phyloP scores from a whole-genome alignment of 1,140 invertebrate genomes.

The Coelopa frigida region DNA sequence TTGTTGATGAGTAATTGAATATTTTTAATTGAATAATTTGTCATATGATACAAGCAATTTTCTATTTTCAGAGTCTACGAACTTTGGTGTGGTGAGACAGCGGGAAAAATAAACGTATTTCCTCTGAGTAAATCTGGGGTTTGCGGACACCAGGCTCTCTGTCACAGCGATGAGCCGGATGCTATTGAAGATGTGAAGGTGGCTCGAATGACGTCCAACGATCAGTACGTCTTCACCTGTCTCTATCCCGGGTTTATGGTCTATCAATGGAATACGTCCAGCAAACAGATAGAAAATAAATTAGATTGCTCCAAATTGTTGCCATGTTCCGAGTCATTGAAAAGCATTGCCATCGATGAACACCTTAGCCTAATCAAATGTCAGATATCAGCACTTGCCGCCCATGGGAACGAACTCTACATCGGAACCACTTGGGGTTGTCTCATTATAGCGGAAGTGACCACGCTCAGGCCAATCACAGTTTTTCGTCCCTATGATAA shows the following conservation, averaged over 20 bases:
- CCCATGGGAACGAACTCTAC: conserved; percentile 64
- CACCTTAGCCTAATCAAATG: conserved; percentile 71
- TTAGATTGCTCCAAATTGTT: conserved; percentile 87
- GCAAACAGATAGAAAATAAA: conserved; percentile 63
- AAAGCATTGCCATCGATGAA: conserved; percentile 86
- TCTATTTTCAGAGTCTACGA: conserved; percentile 49
- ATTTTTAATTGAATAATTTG: not conserved
- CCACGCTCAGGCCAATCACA: conserved; percentile 73
- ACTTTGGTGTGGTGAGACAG: conserved; percentile 70
- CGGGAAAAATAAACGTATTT: conserved; percentile 67
- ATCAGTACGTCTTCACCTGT: conserved; percentile 67
- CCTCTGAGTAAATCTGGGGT: conserved; percentile 52
- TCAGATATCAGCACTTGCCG: conserved; percentile 74
- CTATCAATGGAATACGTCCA: conserved; percentile 71
- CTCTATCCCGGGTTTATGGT: conserved; percentile 72
- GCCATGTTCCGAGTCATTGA: conserved; percentile 84
- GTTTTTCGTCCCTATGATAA: conserved; percentile 86
- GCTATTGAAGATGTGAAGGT: conserved; percentile 52
- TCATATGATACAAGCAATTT: not conserved
- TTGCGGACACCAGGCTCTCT: conserved; percentile 47
- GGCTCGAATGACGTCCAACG: conserved; percentile 53
- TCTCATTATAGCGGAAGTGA: conserved; percentile 75
- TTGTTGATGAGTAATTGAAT: conserved; percentile 44
- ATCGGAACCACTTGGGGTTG: conserved; percentile 90
- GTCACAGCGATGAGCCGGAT: conserved; percentile 40